Evolutionary conservation across 1,140 invertebrate species (phyloP), one percentile per base, ranked within the genome.

Genomic region (Holotrichia oblita): DNA sequence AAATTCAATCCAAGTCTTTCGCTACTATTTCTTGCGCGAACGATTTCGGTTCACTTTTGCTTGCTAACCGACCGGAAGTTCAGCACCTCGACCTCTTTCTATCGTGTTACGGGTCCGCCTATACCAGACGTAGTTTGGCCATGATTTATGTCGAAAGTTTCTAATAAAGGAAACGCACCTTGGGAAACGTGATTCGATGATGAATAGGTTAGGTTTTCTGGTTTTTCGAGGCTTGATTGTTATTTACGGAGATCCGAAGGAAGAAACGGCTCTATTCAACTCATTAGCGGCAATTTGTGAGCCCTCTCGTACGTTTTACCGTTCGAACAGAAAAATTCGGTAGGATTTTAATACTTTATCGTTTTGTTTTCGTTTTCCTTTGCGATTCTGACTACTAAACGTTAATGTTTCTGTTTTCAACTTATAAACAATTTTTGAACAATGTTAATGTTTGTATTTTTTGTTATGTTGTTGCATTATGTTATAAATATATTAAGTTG

Each of bases 61-160:
- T 48, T n/a, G 44, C 44, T 10, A 48, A 12, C n/a, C 7, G 44
- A n/a, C 44, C 44, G 44, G 44, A 48, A 48, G 44, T 48, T n/a
- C 44, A 12, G 12, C 44, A n/a, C 6, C 10, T 48, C 44, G 44
- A 12, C 44, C 44, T 48, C 44, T 48, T 48, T n/a, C 44, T 12
- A 48, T n/a, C 6, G 44, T 12, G 44, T n/a, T n/a, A 14, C 12
- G 12, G 44, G n/a, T 4, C 12, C 12, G 12, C 44, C 44, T 48
- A 42, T 12, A 42, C 44, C 44, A n/a, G 12, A 12, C 44, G 44
- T 48, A 48, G 8, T n/a, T n/a, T 4, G 44, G 7, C 44, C 44
- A n/a, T 48, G 44, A 48, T 48, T 48, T 48, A 48, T 48, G 44
- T 48, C n/a, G 44, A 48, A 48, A 48, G 44, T 48, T 48, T n/a